Base-by-base conservation (phyloP, 2,797 vertebrate genomes). In the Crenichthys baileyi region DNA sequence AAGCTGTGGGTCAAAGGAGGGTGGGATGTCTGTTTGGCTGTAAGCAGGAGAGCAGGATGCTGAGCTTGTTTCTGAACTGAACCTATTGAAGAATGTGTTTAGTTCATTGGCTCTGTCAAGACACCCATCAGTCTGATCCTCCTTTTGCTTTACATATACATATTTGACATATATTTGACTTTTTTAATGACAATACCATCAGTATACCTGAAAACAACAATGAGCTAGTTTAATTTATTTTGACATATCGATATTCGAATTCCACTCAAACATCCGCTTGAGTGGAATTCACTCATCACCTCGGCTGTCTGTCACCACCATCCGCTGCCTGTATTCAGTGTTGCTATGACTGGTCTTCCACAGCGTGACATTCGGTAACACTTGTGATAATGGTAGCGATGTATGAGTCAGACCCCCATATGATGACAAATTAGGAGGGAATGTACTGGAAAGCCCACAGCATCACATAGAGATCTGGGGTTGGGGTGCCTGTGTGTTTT, bases 391-490 rank as follows among this genome's bases (percentile, higher is more conserved):
- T 85, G 83, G 84, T 15, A 81, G 7, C 9, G 18, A 0, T 5
- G 2, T 22, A 15, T 93, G 91, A 92, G 68, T 93, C 88, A 93
- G 18, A 75, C 51, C 12, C 0, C 4, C 15, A 36, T 41, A n/a
- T 55, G 72, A 77, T 72, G 70, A 58, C 75, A 39, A 26, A n/a
- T 29, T 39, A 16, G 9, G n/a, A 9, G 36, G 26, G n/a, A 31
- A 4, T 84, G 85, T 83, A 84, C 85, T 71, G 83, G 85, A 88
- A 90, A 72, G 77, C 71, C 29, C 36, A 70, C 44, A 70, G 72
- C 3, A 46, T 26, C 74, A 75, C 29, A 44, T 5, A 0, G 7
- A 7, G 15, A 75, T 56, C 3, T 31, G 13, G 18, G 9, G 50
- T 22, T 16, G 2, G 1, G 24, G 9, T 6, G 15, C 2, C 22